Evolutionary conservation across 2,888 invertebrate genomes (phyloP), one percentile per base, ranked within the genome.

Genomic region (Phortica magna): DNA sequence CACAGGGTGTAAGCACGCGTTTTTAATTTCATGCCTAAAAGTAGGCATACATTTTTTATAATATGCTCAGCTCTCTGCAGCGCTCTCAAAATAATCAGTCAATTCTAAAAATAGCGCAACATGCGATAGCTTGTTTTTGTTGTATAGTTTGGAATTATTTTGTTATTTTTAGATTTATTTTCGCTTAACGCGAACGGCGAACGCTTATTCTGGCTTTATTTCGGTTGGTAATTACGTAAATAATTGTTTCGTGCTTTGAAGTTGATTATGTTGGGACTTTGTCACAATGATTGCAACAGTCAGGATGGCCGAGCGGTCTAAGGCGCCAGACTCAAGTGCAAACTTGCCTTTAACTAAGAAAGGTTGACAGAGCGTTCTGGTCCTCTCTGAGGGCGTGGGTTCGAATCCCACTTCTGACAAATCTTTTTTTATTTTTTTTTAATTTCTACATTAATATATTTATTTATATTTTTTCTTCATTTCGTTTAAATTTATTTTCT

Each of bases 261-360:
- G 7, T 14, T 7, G 59, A 0, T 7, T 48, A 6, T 48, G 14
- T 48, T 12, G 10, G 3, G 14, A 9, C 5, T 71, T 79, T 81
- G 73, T 75, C 73, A 14, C 39, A 2, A 0, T 0, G 1, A 0
- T 0, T 0, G 4, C 77, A 79, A 78, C 79, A 82, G 90, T 90
- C 90, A 90, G 90, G 90, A 90, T 90, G 90, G 90, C 90, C 90
- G 90, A 90, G 90, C 90, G 89, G 90, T 89, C 89, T 89, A 89
- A 90, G 90, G 90, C 90, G 90, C 90, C 89, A 90, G 90, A 90
- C 88, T 89, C 89, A 90, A 89, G 86, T 83, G 84, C 43, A 22
- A 70, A 82, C 83, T 85, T 87, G 79, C 85, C 79, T 82, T 83
- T 87, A 83, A 7, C 19, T 39, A 83, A 82, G 76, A 77, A 83